Percentiles rank a stretch among this genome's conserved stretches.
phyloP scores from a whole-genome alignment of 92 coral and sea anemone species.

The Porites evermanni region DNA sequence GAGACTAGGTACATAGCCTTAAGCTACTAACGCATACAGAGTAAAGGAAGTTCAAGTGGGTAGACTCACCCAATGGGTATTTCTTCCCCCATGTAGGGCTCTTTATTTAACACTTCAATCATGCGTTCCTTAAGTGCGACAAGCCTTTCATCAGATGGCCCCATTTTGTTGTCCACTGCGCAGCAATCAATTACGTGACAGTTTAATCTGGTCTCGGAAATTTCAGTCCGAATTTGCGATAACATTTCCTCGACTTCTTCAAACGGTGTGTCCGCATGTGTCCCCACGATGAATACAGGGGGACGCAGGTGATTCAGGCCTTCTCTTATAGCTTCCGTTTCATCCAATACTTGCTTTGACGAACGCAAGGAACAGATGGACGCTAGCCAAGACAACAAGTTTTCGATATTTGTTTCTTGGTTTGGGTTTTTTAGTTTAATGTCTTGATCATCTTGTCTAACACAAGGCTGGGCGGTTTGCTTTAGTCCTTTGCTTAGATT shows the following conservation, averaged over 20 bases:
- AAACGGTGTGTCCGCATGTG: conserved; percentile 38
- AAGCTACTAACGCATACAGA: too few species aligned
- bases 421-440: conserved; percentile 53
- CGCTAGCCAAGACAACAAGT: too few species aligned
- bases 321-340: too few species aligned
- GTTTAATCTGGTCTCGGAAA: too few species aligned
- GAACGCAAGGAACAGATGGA: conserved; percentile 11
- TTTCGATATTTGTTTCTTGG: too few species aligned
- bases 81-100: conserved; percentile 89
- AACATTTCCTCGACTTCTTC: too few species aligned
- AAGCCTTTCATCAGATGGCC: conserved; percentile 59
- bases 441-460: not conserved
- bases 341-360: too few species aligned
- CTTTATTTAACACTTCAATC: conserved; percentile 61
- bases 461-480: conserved; percentile 54
- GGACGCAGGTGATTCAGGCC: conserved; percentile 9
- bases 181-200: conserved; percentile 55
- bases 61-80: conserved; percentile 58
- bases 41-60: too few species aligned
- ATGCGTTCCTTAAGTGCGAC: conserved; percentile 53
- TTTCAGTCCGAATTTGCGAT: too few species aligned
- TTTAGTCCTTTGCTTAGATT: conserved; percentile 68
- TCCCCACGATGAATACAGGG: not conserved
- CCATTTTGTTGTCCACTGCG: conserved; percentile 65
- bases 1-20: too few species aligned